Conservation (phyloP, 2,113 vertebrate genomes). For the Morone chrysops region DNA sequence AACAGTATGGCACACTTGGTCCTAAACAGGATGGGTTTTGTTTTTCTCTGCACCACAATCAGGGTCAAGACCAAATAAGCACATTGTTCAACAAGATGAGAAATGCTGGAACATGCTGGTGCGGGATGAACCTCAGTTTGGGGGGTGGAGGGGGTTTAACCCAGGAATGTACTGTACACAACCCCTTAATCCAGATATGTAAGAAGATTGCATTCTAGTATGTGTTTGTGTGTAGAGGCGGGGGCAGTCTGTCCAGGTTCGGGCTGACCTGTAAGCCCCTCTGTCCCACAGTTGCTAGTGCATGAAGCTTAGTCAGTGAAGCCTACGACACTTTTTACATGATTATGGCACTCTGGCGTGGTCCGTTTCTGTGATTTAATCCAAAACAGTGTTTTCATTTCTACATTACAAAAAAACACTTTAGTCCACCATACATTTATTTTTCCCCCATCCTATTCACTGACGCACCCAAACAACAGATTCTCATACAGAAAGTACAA, state of each 20-base stretch:
- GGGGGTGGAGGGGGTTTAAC: conserved; percentile 44
- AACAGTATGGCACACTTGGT: not conserved
- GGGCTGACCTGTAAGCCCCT: conserved; percentile 65
- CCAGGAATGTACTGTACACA: conserved; percentile 65
- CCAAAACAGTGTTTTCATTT: conserved; percentile 35
- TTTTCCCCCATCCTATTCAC: not conserved
- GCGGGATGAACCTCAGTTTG: conserved; percentile 41
- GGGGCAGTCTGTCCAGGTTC: conserved; percentile 28
- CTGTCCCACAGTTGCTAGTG: conserved; percentile 46
- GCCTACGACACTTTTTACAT: conserved; percentile 56
- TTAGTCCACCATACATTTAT: not conserved
- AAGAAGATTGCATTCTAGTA: conserved; percentile 75
- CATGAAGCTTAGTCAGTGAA: conserved; percentile 51
- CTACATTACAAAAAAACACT: not conserved
- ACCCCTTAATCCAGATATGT: conserved; percentile 74
- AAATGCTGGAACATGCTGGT: conserved; percentile 25
- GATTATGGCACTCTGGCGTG: conserved; percentile 52
- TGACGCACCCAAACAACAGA: conserved; percentile 29
- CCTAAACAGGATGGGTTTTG: not conserved
- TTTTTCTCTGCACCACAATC: not conserved
- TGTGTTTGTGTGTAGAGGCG: conserved; percentile 23
- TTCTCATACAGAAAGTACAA: conserved; percentile 21
- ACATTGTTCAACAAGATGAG: conserved; percentile 30
- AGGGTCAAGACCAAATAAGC: conserved; percentile 15
- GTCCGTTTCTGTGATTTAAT: conserved; percentile 39